Base-by-base conservation (phyloP, 2,888 invertebrate genomes). In the Sepiola atlantica region DNA sequence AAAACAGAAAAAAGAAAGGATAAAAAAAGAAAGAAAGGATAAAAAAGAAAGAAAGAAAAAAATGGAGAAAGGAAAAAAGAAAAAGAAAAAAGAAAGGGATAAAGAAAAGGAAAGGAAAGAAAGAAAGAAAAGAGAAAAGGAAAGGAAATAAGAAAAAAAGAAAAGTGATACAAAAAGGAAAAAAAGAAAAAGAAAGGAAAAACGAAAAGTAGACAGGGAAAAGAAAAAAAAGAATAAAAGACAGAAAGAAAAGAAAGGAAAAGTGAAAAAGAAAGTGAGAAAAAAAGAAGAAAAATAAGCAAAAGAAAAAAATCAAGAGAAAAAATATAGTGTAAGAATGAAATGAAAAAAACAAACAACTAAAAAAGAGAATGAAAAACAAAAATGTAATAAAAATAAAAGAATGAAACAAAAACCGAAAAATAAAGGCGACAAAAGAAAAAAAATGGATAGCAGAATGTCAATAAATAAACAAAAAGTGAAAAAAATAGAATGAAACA, bases 41-140 rank as follows among this genome's bases (percentile, higher is more conserved):
- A 61, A 61, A n/a, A 10, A 77, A 12, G 0, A 8, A 28, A n/a
- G n/a, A n/a, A 10, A 0, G 77, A 18, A 12, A n/a, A 18, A 77
- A 77, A 8, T 28, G 18, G n/a, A n/a, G 12, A 77, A 10, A n/a
- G n/a, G 10, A 77, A n/a, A n/a, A n/a, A 0, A 12, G 0, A 77
- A n/a, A 12, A 77, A n/a, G 2, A n/a, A n/a, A n/a, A 77, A 18
- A 77, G n/a, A 77, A 16, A 0, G 2, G 28, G 2, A n/a, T 14
- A 0, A 0, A 10, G 12, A n/a, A n/a, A n/a, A 18, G 2, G n/a
- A 1, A 61, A 21, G 24, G 6, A 21, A 21, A 24, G 6, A 61
- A 61, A 2, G 6, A 24, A 18, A 77, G 12, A n/a, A 18, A 12
- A 77, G 10, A 77, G 10, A 77, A 12, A 10, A 8, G 10, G 12